These are phyloP conservation scores for Fragum whitleyi DNA, from an alignment of 2,888 invertebrate genomes.

Conservation along the genomic window DNA sequence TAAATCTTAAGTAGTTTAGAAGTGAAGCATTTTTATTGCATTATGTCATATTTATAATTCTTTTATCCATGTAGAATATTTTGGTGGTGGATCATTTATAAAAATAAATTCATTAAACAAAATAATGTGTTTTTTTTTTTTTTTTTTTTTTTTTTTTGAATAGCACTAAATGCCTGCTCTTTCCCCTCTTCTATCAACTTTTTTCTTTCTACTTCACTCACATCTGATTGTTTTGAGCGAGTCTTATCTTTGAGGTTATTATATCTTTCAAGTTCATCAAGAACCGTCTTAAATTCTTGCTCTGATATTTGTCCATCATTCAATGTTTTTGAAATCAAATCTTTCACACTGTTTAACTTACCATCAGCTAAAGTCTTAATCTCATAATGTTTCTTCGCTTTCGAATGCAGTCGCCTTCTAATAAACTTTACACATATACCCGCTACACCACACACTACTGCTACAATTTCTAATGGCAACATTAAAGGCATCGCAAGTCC, in stretches of 20 bases:
- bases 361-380: conserved; percentile 35
- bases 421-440: conserved; percentile 32
- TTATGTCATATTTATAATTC: background rate
- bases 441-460: conserved; percentile 33
- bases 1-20: background rate
- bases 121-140: background rate
- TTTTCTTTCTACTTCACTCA: conserved; percentile 7
- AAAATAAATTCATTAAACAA: background rate
- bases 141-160: background rate
- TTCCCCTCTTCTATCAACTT: conserved; percentile 27
- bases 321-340: conserved; percentile 40
- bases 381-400: conserved; percentile 42
- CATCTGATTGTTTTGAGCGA: conserved; percentile 21
- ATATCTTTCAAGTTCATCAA: conserved; percentile 33
- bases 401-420: conserved; percentile 27
- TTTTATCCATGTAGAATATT: background rate
- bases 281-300: conserved; percentile 33
- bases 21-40: background rate
- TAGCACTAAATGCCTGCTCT: conserved; percentile 10
- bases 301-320: conserved; percentile 40
- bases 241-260: conserved; percentile 27
- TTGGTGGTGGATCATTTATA: background rate
- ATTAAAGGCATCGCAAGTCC: conserved; percentile 34
- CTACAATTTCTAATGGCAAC: conserved; percentile 48
- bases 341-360: conserved; percentile 40